These are phyloP conservation scores for Mungos mungo DNA, from an alignment of 2,113 vertebrate species.

Conservation along the genomic window DNA sequence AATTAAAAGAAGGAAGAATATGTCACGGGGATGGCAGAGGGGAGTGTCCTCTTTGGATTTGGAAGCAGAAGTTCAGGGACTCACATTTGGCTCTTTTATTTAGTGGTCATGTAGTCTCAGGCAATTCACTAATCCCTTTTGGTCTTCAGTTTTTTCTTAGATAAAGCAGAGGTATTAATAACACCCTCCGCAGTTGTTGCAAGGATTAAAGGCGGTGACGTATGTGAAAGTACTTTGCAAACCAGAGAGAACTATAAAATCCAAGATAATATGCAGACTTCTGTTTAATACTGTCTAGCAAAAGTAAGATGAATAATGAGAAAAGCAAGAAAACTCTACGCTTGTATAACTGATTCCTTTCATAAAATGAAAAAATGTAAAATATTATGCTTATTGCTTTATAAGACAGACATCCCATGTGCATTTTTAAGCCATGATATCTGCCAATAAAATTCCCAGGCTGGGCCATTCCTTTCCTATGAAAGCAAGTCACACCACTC, in stretches of 20 bases:
- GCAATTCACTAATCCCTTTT: constrained; percentile 4
- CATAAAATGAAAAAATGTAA: constrained; percentile 67
- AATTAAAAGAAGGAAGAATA: background rate
- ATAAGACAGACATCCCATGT: constrained; percentile 72
- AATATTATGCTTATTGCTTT: constrained; percentile 72
- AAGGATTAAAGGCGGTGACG: constrained; percentile 26
- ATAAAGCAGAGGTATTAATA: constrained; percentile 38
- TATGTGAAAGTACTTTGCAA: constrained; percentile 60
- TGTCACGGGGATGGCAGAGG: background rate
- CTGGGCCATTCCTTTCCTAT: constrained; percentile 80
- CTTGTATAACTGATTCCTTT: constrained; percentile 62
- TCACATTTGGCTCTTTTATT: background rate
- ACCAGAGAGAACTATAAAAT: constrained; percentile 56
- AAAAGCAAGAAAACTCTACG: constrained; percentile 66
- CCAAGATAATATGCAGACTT: constrained; percentile 57
- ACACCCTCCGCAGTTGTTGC: constrained; percentile 7
- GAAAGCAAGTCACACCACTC: constrained; percentile 77
- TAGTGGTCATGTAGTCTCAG: background rate
- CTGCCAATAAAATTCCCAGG: constrained; percentile 79
- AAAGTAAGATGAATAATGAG: constrained; percentile 69
- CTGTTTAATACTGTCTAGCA: constrained; percentile 59
- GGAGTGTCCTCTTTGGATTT: background rate
- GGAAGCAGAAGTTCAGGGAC: background rate
- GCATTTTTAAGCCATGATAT: constrained; percentile 71
- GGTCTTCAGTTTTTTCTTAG: constrained; percentile 14